Conservation (phyloP, 2,797 vertebrate genomes). For the Lagorchestes hirsutus region DNA sequence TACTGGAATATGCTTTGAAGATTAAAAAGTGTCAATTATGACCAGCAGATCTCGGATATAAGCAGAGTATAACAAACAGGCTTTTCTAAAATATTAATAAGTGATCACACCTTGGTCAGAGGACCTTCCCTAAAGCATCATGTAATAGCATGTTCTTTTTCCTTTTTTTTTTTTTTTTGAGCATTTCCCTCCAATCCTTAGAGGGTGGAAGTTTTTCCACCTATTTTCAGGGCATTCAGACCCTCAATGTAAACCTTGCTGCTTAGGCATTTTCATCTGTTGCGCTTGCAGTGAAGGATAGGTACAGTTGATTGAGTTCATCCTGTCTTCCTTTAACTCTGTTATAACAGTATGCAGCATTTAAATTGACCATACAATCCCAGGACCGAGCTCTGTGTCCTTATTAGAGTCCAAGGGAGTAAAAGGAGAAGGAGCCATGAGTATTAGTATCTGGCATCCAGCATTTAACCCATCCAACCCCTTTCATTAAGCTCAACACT, state of each 20-base stretch:
- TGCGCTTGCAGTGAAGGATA: neutral
- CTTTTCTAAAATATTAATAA: constrained; percentile 67
- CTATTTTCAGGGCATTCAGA: constrained; percentile 4
- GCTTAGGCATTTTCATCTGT: constrained; percentile 8
- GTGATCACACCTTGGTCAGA: constrained; percentile 26
- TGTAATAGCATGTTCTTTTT: constrained; percentile 66
- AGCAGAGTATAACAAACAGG: constrained; percentile 7
- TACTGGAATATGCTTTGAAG: constrained; percentile 45
- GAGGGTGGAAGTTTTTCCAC: neutral
- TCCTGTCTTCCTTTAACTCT: neutral
- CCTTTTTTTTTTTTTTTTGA: constrained; percentile 44
- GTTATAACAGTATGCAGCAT: neutral
- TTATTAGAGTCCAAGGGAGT: neutral
- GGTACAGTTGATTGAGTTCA: neutral
- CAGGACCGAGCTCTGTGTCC: neutral
- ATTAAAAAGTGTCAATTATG: constrained; percentile 16
- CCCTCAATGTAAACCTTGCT: constrained; percentile 30
- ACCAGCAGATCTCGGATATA: constrained; percentile 35
- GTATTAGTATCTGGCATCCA: neutral
- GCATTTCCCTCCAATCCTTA: constrained; percentile 21
- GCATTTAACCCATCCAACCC: neutral
- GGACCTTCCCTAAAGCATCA: constrained; percentile 26
- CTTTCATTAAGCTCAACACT: neutral
- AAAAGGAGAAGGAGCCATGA: neutral
- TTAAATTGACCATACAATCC: neutral